These are phyloP conservation scores for Darwinula stevensoni DNA, from an alignment of 2,888 invertebrate species.

Conservation along the genomic window DNA sequence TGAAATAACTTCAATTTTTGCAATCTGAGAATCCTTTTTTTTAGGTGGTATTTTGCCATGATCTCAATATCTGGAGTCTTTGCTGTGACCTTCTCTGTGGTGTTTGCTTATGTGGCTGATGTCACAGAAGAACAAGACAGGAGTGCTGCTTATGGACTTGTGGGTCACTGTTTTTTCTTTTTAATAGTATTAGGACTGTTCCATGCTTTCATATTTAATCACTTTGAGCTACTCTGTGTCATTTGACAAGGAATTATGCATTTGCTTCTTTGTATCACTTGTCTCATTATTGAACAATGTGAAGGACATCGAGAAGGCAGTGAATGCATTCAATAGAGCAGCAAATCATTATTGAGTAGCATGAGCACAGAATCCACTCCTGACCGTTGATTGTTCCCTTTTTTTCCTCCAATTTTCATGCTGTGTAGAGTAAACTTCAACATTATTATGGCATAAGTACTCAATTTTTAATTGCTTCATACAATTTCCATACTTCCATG, in stretches of 20 bases:
- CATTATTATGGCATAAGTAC: no score
- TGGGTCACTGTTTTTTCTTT: slow-evolving; percentile 16
- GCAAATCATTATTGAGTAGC: no score
- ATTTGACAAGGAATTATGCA: slow-evolving; percentile 3
- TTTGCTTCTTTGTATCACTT: not conserved
- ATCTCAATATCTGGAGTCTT: slow-evolving; percentile 96
- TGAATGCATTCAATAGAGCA: no score
- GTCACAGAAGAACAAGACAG: slow-evolving; percentile 89
- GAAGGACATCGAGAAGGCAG: no score
- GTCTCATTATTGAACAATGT: not conserved
- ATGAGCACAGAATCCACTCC: no score
- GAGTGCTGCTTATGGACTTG: slow-evolving; percentile 78
- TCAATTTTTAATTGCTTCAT: no score
- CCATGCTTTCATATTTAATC: no score
- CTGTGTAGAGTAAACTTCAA: no score
- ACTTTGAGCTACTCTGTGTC: slow-evolving; percentile 4
- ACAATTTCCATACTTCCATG: no score
- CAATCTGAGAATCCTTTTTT: slow-evolving; percentile 7
- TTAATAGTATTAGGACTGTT: no score
- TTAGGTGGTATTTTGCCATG: slow-evolving; percentile 90
- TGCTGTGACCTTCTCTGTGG: slow-evolving; percentile 95
- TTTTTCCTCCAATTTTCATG: no score
- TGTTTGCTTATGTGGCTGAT: slow-evolving; percentile 98
- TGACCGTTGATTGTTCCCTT: no score
- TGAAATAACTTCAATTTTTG: not conserved